Conservation (phyloP, 2,888 invertebrate species). For the Dione juno region DNA sequence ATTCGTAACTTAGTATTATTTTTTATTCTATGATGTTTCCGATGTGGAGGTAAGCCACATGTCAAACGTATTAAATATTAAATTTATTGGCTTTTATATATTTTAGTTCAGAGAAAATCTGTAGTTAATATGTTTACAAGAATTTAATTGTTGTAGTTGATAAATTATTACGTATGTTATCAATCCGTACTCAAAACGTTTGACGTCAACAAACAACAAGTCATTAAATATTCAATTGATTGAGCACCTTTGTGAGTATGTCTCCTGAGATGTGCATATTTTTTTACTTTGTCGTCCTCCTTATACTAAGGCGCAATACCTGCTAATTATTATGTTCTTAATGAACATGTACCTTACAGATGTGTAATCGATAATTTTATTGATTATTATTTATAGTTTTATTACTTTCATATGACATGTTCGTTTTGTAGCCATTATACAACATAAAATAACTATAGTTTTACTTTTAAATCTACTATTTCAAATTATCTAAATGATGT, state of each 20-base stretch:
- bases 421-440: neutral
- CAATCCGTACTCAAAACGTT: neutral
- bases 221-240: constrained; percentile 13
- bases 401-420: neutral
- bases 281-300: constrained; percentile 2
- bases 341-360: neutral
- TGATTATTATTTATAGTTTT: neutral
- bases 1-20: no score
- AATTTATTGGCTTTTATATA: neutral
- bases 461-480: neutral
- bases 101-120: neutral
- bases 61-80: neutral
- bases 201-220: constrained; percentile 2
- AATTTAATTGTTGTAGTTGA: neutral
- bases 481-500: no score
- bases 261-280: neutral
- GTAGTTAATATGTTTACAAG: neutral
- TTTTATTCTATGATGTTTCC: no score
- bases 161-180: neutral
- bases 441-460: neutral
- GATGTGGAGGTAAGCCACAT: no score
- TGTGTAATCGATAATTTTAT: neutral
- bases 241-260: neutral
- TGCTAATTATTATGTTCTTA: neutral
- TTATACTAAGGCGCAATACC: neutral